phyloP scores from a whole-genome alignment of 2,797 vertebrate species.

The Poecilia picta region DNA sequence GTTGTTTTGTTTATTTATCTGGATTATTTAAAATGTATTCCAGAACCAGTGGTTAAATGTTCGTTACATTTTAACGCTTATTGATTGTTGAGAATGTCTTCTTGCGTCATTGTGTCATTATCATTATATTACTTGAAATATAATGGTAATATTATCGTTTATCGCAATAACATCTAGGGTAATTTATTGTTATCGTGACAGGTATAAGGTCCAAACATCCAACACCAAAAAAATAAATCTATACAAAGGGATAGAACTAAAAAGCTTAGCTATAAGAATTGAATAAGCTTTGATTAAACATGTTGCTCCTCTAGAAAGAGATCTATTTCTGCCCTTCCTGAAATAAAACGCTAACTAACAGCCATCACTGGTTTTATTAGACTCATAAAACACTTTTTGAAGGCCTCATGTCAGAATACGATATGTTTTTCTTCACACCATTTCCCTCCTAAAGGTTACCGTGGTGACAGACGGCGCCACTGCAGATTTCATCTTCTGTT shows the following conservation, averaged over 20 bases:
- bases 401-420: not conserved
- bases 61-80: no score
- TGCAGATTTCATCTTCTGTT: constrained; percentile 33
- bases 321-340: not conserved
- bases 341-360: not conserved
- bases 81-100: no score
- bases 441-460: constrained; percentile 13
- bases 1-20: no score
- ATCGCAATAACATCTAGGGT: no score
- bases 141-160: no score
- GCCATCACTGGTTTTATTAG: not conserved
- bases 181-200: no score
- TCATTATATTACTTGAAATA: no score
- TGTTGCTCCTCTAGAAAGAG: not conserved
- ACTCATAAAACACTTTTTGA: not conserved
- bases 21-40: no score
- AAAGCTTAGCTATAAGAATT: not conserved
- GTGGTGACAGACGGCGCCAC: constrained; percentile 22
- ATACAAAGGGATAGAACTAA: not conserved
- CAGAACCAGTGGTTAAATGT: no score
- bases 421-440: not conserved
- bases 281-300: not conserved
- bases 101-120: no score
- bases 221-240: not conserved
- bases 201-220: no score